A percentile compares a stretch with the other conserved stretches of the same genome.
Conservation (phyloP, 1,140 invertebrate species). For the Varroa destructor region DNA sequence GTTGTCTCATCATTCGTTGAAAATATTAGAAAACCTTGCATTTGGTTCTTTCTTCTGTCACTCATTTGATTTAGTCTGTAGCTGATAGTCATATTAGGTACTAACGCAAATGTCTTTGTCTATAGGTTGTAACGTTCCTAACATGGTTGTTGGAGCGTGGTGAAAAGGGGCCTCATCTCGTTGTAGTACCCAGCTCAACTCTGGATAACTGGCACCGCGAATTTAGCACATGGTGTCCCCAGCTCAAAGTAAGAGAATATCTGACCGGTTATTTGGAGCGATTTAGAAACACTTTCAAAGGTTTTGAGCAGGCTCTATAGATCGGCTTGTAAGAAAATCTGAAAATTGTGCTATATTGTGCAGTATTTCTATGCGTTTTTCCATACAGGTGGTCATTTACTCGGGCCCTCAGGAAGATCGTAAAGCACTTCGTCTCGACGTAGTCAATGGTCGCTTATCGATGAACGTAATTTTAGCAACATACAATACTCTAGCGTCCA, state of each 20-base stretch:
- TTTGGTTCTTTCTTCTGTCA: too few species aligned
- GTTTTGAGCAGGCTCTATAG: too few species aligned
- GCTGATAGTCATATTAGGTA: too few species aligned
- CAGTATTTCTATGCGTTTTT: not conserved
- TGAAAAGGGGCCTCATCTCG: slow-evolving; percentile 58
- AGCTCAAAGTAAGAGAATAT: slow-evolving; percentile 49
- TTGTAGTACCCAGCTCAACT: slow-evolving; percentile 81
- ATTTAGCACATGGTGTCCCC: slow-evolving; percentile 67
- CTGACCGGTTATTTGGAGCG: too few species aligned
- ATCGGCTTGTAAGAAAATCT: not conserved
- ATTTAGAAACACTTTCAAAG: too few species aligned
- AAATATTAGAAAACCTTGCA: too few species aligned
- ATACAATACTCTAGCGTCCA: slow-evolving; percentile 64
- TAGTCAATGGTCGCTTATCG: slow-evolving; percentile 57
- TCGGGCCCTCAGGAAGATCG: slow-evolving; percentile 74
- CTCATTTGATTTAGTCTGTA: too few species aligned
- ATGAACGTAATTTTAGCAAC: slow-evolving; percentile 59
- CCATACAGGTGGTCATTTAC: slow-evolving; percentile 51
- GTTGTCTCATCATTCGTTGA: too few species aligned
- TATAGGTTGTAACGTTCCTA: slow-evolving; percentile 53
- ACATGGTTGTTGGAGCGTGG: slow-evolving; percentile 65
- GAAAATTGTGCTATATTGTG: slow-evolving; percentile 2
- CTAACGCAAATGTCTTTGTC: too few species aligned
- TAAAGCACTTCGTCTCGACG: slow-evolving; percentile 56
- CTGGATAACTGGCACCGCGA: slow-evolving; percentile 68